phyloP scores from a whole-genome alignment of 2,797 vertebrate genomes.

The Gymnoscopelus braueri region DNA sequence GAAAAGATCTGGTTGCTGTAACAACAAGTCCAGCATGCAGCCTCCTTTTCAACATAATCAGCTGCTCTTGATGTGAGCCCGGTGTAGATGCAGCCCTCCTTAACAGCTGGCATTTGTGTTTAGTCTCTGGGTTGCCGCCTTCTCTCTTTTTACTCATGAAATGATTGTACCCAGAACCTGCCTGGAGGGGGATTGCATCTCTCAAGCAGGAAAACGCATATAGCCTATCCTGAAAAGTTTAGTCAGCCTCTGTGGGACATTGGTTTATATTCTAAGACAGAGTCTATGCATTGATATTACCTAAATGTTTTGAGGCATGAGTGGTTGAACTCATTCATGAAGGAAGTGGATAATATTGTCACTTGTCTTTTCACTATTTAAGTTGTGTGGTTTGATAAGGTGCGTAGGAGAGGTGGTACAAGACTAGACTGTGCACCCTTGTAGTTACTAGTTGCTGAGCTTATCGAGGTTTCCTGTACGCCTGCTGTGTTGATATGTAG shows the following conservation, averaged over 20 bases:
- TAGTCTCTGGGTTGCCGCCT: slow-evolving; percentile 24
- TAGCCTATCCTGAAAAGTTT: slow-evolving; percentile 17
- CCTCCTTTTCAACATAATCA: slow-evolving; percentile 44
- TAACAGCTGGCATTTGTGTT: slow-evolving; percentile 66
- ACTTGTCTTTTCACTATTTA: slow-evolving; percentile 1
- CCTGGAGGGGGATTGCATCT: slow-evolving; percentile 45
- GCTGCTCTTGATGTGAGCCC: slow-evolving; percentile 61
- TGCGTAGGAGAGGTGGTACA: slow-evolving; percentile 4
- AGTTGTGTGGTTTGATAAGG: slow-evolving; percentile 18
- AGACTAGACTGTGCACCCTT: background rate
- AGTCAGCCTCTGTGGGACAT: slow-evolving; percentile 9
- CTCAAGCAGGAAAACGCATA: slow-evolving; percentile 25
- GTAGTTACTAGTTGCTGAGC: background rate
- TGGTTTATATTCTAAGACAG: background rate
- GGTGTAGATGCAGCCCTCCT: slow-evolving; percentile 37
- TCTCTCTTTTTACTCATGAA: slow-evolving; percentile 24
- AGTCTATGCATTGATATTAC: background rate
- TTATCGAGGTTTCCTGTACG: background rate
- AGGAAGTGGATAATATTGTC: slow-evolving; percentile 3
- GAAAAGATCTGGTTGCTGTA: slow-evolving; percentile 32
- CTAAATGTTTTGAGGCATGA: slow-evolving; percentile 6
- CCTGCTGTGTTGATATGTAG: background rate
- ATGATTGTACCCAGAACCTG: slow-evolving; percentile 56
- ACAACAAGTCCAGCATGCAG: slow-evolving; percentile 17
- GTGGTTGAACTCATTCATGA: background rate